phyloP scores from a whole-genome alignment of 2,797 vertebrate genomes.

The Clarias laeviceps region DNA sequence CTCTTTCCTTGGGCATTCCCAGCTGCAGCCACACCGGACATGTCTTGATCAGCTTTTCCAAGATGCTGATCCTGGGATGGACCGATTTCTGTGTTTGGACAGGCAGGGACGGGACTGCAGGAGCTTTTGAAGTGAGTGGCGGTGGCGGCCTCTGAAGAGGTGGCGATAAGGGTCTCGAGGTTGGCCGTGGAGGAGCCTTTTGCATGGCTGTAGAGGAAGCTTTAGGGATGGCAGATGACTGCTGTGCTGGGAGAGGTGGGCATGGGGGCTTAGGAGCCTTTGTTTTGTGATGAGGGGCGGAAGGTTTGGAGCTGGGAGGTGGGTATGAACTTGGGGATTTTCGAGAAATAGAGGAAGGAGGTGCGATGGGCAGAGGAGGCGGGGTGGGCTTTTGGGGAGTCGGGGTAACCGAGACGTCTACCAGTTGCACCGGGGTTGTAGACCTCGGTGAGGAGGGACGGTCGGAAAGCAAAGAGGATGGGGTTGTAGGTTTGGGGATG shows the following conservation, averaged over 20 bases:
- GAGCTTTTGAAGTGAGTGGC: slow-evolving; percentile 2
- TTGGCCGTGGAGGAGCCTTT: slow-evolving; percentile 54
- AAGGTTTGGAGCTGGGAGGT: slow-evolving; percentile 28
- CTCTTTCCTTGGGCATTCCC: slow-evolving; percentile 72
- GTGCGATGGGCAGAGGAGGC: slow-evolving; percentile 11
- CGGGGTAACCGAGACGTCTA: slow-evolving; percentile 38
- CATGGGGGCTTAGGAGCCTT: slow-evolving; percentile 41
- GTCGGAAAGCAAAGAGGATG: slow-evolving; percentile 51
- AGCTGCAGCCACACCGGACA: slow-evolving; percentile 86
- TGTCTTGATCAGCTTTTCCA: slow-evolving; percentile 85
- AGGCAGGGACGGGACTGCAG: slow-evolving; percentile 4
- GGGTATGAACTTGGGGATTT: slow-evolving; percentile 18
- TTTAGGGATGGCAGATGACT: slow-evolving; percentile 47
- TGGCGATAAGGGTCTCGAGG: slow-evolving; percentile 35
- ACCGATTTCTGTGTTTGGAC: slow-evolving; percentile 22
- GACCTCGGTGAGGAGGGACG: slow-evolving; percentile 26
- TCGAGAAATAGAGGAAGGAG: neutral
- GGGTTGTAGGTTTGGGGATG: slow-evolving; percentile 47
- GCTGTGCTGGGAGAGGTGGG: slow-evolving; percentile 53
- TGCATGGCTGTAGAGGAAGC: slow-evolving; percentile 28
- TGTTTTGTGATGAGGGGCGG: slow-evolving; percentile 19
- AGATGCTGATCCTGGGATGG: slow-evolving; percentile 68
- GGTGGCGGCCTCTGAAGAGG: slow-evolving; percentile 40
- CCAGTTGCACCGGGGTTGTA: slow-evolving; percentile 27
- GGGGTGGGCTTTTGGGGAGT: neutral